phyloP scores from a whole-genome alignment of 2,797 vertebrate genomes.

The Rhincodon typus region DNA sequence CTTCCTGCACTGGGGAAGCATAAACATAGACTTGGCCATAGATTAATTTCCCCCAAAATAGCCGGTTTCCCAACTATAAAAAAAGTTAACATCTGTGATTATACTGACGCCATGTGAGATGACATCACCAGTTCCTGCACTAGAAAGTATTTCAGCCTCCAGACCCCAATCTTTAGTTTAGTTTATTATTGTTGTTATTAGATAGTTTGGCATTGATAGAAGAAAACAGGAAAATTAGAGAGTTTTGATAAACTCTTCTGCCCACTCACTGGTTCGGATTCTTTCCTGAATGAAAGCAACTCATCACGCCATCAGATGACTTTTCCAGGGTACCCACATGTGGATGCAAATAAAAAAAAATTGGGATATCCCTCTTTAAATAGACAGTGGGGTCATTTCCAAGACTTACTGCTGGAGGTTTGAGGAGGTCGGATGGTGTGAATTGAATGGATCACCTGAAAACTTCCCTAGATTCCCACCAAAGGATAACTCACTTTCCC shows the following conservation, averaged over 20 bases:
- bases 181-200: background rate
- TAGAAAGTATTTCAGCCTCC: background rate
- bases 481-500: background rate
- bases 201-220: background rate
- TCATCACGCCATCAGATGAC: slow-evolving; percentile 6
- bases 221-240: background rate
- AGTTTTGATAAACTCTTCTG: slow-evolving; percentile 15
- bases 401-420: background rate
- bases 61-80: background rate
- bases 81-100: background rate
- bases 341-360: too few relatives aligned
- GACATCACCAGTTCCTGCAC: background rate
- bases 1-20: background rate
- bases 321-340: too few relatives aligned
- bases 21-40: background rate
- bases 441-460: background rate
- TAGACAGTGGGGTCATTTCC: background rate
- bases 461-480: background rate
- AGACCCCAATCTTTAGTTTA: background rate
- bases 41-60: background rate
- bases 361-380: background rate
- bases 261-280: background rate
- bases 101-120: background rate
- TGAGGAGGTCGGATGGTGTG: background rate
- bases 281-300: background rate